A percentile compares a stretch with the other conserved stretches of the same genome.
These are phyloP conservation scores for Heliconius melpomene DNA, from an alignment of 1,140 invertebrate species.

Conservation along the genomic window DNA sequence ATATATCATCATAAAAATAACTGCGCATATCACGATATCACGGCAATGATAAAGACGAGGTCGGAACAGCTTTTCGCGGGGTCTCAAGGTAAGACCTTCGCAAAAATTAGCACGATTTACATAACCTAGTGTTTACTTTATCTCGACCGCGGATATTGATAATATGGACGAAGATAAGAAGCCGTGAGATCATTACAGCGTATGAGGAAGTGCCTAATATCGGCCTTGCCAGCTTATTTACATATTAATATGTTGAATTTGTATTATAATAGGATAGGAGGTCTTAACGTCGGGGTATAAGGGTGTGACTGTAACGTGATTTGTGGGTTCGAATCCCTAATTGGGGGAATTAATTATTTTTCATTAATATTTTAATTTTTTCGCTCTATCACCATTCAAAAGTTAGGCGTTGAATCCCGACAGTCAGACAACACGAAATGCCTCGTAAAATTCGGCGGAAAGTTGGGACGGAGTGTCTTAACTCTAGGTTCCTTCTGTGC, in stretches of 20 bases:
- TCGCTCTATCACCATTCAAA: too few species aligned
- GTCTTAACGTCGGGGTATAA: too few species aligned
- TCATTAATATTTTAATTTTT: too few species aligned
- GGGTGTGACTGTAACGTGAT: too few species aligned
- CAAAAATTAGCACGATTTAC: constrained; percentile 75
- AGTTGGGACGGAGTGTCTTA: too few species aligned
- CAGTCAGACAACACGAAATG: too few species aligned
- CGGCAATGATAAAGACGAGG: constrained; percentile 70
- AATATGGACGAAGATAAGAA: constrained; percentile 56
- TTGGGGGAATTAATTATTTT: too few species aligned
- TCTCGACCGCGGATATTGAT: constrained; percentile 64
- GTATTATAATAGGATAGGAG: not conserved
- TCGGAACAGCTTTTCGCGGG: constrained; percentile 68
- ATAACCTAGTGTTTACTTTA: constrained; percentile 71
- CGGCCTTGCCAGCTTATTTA: constrained; percentile 29
- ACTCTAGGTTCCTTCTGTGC: too few species aligned
- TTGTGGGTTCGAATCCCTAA: too few species aligned
- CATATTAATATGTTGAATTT: constrained; percentile 9
- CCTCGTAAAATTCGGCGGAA: too few species aligned
- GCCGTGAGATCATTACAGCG: constrained; percentile 54
- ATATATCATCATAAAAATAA: constrained; percentile 59
- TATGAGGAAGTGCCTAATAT: constrained; percentile 30
- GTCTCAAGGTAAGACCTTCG: constrained; percentile 62
- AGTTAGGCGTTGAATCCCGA: too few species aligned
- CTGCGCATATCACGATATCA: constrained; percentile 71